Percentiles rank a stretch among this genome's conserved stretches.
Evolutionary conservation across 2,113 vertebrate genomes (phyloP).

Genomic region (Aptenodytes patagonicus): DNA sequence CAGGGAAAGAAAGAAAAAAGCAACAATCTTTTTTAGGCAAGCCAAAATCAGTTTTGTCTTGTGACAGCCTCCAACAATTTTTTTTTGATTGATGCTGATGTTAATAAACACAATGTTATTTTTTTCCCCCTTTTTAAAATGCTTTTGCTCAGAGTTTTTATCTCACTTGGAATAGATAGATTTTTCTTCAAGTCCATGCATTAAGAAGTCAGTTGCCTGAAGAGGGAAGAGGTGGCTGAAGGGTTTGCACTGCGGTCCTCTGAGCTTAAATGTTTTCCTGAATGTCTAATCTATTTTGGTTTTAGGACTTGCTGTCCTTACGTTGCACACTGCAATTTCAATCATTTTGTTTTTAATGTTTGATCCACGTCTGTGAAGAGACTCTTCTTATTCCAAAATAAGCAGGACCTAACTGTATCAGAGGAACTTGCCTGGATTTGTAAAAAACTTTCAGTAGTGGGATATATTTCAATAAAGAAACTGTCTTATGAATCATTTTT

Average conservation of each 20-base stretch:
- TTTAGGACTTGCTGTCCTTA: background rate
- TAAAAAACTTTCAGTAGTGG: background rate
- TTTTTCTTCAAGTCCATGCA: background rate
- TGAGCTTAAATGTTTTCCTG: background rate
- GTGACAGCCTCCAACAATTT: background rate
- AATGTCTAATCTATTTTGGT: background rate
- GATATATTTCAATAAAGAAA: background rate
- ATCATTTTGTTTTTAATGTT: background rate
- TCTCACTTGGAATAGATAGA: background rate
- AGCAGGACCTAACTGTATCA: background rate
- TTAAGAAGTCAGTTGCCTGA: background rate
- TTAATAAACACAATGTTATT: background rate
- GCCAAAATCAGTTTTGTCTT: background rate
- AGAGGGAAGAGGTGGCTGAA: background rate
- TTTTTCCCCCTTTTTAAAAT: background rate
- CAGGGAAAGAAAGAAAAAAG: background rate
- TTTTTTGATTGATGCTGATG: background rate
- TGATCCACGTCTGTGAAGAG: background rate
- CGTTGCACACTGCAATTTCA: background rate
- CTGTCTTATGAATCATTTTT: background rate
- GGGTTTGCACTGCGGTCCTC: background rate
- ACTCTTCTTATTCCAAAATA: background rate
- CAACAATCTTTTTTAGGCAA: background rate
- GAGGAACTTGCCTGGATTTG: background rate
- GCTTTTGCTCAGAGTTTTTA: background rate